These are phyloP conservation scores for Heliconius erato DNA, from an alignment of 2,888 invertebrate species.

Conservation along the genomic window DNA sequence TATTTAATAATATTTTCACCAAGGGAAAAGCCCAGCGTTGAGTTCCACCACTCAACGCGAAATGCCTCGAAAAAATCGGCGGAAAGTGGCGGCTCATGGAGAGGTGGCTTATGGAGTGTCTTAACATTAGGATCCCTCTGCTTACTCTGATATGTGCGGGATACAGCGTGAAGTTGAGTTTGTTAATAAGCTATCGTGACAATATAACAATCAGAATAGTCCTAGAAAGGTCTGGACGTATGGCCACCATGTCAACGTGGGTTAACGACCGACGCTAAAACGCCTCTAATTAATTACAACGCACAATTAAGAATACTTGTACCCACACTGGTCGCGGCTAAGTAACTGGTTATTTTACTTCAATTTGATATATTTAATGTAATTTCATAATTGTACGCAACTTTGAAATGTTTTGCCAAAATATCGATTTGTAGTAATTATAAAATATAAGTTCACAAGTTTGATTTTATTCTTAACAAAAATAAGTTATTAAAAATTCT, in stretches of 20 bases:
- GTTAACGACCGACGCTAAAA: conserved; percentile 39
- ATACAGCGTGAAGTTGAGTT: no score
- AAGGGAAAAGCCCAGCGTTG: no score
- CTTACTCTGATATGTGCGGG: background rate
- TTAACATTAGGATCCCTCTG: no score
- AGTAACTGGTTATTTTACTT: background rate
- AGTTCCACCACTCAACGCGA: no score
- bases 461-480: background rate
- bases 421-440: background rate
- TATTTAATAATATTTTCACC: no score
- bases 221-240: background rate
- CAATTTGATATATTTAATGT: background rate
- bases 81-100: no score
- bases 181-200: background rate
- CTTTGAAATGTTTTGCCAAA: background rate
- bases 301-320: conserved; percentile 20
- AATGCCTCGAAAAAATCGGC: no score
- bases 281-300: conserved; percentile 41
- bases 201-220: background rate
- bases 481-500: background rate
- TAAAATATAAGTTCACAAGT: no score
- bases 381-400: background rate
- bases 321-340: background rate
- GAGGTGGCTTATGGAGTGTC: no score
- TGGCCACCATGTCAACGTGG: conserved; percentile 13